Evolutionary conservation across 2,113 vertebrate species (phyloP).

Genomic region (Eretmodus cyanostictus): DNA sequence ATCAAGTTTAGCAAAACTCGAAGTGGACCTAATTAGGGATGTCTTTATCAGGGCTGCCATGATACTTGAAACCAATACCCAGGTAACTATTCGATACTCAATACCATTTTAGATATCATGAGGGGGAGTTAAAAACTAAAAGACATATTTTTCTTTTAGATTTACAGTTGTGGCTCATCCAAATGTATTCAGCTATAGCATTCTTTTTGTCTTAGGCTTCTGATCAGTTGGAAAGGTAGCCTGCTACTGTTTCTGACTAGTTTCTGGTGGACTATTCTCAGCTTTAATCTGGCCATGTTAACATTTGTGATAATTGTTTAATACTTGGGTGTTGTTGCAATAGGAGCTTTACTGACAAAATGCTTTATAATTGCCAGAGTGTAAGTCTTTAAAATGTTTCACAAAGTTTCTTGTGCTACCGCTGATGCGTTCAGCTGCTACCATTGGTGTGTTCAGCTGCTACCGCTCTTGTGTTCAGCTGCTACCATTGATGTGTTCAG

Average conservation of each 20-base stretch:
- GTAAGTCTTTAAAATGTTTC: neutral
- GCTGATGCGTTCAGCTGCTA: neutral
- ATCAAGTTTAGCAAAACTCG: neutral
- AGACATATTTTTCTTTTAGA: neutral
- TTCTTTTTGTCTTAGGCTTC: neutral
- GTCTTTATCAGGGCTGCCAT: neutral
- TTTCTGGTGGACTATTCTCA: neutral
- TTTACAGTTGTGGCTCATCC: neutral
- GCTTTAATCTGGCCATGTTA: neutral
- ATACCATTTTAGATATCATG: neutral
- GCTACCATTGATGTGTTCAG: accelerated
- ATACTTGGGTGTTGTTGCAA: neutral
- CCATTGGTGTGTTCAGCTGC: neutral
- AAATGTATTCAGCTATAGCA: neutral
- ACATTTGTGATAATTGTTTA: neutral
- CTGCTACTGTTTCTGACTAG: neutral
- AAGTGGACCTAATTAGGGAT: neutral
- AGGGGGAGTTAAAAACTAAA: neutral
- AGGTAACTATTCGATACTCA: neutral
- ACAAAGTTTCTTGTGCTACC: neutral
- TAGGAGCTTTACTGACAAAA: neutral
- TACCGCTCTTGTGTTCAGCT: accelerated
- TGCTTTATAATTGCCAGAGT: neutral
- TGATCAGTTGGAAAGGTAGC: neutral
- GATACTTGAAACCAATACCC: neutral